phyloP scores from a whole-genome alignment of 2,888 invertebrate species.

The Pomacea canaliculata region DNA sequence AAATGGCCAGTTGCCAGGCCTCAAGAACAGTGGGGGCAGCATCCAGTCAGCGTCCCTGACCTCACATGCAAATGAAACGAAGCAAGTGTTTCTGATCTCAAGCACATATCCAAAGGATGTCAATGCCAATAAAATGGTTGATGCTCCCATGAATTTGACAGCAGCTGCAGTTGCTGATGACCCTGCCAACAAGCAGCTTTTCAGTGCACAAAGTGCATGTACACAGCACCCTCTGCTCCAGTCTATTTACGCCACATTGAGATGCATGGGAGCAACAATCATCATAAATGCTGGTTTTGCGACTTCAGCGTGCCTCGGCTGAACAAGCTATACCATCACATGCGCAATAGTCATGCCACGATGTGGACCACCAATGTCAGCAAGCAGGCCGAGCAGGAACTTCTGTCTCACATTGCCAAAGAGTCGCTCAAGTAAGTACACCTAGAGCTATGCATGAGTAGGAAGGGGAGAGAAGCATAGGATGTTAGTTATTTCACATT shows the following conservation, averaged over 20 bases:
- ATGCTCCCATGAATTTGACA: conserved; percentile 1
- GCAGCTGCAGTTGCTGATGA: neutral
- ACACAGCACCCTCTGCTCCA: conserved; percentile 52
- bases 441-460: too few species aligned
- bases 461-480: too few species aligned
- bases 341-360: conserved; percentile 57
- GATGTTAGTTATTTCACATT: too few species aligned
- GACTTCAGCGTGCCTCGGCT: conserved; percentile 65
- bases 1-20: conserved; percentile 7
- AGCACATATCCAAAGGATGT: neutral
- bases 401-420: conserved; percentile 1
- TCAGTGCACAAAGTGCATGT: conserved; percentile 62
- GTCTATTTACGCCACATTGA: conserved; percentile 59
- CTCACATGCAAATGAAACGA: neutral
- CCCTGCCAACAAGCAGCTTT: conserved; percentile 19
- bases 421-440: neutral
- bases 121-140: neutral
- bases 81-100: neutral
- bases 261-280: conserved; percentile 57
- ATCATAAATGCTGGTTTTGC: conserved; percentile 61
- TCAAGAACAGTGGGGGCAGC: neutral
- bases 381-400: conserved; percentile 8
- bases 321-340: conserved; percentile 61
- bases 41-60: conserved; percentile 4
- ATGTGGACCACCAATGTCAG: conserved; percentile 43